Base-by-base conservation (phyloP, 2,888 invertebrate species). In the Apamea sordens region DNA sequence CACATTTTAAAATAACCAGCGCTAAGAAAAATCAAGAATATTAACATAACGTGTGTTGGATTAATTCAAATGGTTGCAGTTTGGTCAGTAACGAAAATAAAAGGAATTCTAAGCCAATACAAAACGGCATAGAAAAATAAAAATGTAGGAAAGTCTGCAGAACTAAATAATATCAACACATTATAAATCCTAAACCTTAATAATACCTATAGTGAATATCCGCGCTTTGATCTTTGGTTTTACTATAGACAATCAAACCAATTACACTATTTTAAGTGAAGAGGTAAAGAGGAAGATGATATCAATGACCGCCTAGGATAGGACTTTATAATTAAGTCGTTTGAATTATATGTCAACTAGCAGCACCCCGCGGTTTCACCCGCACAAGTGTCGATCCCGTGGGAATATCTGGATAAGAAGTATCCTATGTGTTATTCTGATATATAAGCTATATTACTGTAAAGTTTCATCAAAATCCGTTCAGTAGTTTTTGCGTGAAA, bases 1-100 rank as follows among this genome's bases (percentile, higher is more conserved):
- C 88, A 90, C 87, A 92, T 91, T 91, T 90, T 81, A 90, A 91
- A 90, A 87, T 84, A 83, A 89, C 88, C 87, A 88, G 89, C 88
- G 74, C 41, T 70, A 88, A 88, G 81, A 88, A 92, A 87, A 88
- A 85, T 79, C 36, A 8, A 32, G 13, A 61, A 88, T 56, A 56
- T 87, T 87, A 71, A 80, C 88, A 84, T 88, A 88, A 84, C 80
- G 50, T 79, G 74, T 89, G 77, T 77, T 80, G 67, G 8, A 82
- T 84, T 61, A 68, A 77, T 85, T 81, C 78, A 76, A 69, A 79
- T 82, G 28, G 68, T 73, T 88, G 79, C 76, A 87, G 77, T 73
- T 53, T 77, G 21, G 18, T 67, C 21, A 70, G 21, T 41, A 47
- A 53, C 28, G 47, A 61, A 76, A 86, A 76, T 61, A 82, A 72